phyloP scores from a whole-genome alignment of 2,113 vertebrate genomes.

The Vulpes lagopus region DNA sequence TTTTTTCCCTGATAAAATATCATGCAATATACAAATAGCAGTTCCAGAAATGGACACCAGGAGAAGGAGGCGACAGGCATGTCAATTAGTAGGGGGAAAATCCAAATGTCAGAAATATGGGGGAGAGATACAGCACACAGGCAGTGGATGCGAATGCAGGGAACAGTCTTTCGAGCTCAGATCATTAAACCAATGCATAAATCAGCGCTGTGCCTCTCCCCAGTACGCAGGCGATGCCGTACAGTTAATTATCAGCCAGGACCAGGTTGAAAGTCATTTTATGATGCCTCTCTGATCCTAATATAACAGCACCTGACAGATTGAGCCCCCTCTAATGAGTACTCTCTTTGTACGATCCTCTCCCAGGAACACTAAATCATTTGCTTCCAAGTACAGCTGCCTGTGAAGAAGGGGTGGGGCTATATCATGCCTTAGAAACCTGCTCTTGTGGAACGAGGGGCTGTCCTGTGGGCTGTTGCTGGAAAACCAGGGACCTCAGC shows the following conservation, averaged over 20 bases:
- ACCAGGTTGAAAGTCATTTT: conserved; percentile 65
- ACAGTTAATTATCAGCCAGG: conserved; percentile 71
- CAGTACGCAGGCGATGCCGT: conserved; percentile 13
- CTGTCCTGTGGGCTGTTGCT: conserved; percentile 56
- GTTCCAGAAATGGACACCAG: conserved; percentile 81
- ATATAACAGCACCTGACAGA: conserved; percentile 70
- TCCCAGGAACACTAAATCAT: conserved; percentile 79
- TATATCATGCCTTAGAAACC: conserved; percentile 8
- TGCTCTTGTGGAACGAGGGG: conserved; percentile 42
- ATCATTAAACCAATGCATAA: conserved; percentile 50
- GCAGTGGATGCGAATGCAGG: conserved; percentile 51
- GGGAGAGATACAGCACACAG: conserved; percentile 72
- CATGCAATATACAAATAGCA: conserved; percentile 78
- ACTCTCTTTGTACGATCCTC: conserved; percentile 80
- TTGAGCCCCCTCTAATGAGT: conserved; percentile 74
- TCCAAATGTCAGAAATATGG: conserved; percentile 79
- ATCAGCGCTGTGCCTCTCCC: neutral
- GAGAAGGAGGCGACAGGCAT: conserved; percentile 79
- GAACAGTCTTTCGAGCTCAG: conserved; percentile 50
- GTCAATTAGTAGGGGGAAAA: conserved; percentile 76
- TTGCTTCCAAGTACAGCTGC: conserved; percentile 80
- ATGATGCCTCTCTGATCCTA: conserved; percentile 77
- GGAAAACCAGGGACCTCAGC: neutral
- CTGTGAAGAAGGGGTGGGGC: conserved; percentile 74
- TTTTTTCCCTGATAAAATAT: conserved; percentile 70